Evolutionary conservation across 2,113 vertebrate genomes (phyloP).

Genomic region (Alaudala cheleensis): DNA sequence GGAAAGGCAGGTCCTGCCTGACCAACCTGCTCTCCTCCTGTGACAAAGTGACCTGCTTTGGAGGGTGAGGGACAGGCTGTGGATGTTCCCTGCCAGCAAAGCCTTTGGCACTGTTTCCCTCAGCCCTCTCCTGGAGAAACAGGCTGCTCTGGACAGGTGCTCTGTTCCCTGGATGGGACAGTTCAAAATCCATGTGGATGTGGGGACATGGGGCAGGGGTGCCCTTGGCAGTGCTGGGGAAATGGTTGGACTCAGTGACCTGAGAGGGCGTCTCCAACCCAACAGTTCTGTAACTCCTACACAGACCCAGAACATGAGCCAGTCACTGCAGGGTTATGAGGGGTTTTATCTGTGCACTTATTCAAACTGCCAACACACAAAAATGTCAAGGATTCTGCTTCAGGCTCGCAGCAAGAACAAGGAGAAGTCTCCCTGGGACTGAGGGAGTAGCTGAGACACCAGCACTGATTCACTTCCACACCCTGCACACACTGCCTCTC

Average conservation of each 20-base stretch:
- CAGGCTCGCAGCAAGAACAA: neutral
- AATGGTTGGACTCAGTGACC: neutral
- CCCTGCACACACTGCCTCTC: neutral
- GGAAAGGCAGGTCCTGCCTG: neutral
- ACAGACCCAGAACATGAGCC: accelerated
- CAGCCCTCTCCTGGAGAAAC: neutral
- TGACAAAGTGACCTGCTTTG: neutral
- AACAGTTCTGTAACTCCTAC: neutral
- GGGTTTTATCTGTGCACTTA: neutral
- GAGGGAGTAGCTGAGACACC: neutral
- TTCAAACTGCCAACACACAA: neutral
- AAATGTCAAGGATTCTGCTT: neutral
- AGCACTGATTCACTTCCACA: neutral
- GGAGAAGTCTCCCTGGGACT: neutral
- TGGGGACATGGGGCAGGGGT: neutral
- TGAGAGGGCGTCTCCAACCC: neutral
- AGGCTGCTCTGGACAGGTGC: neutral
- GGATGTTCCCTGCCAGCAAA: neutral
- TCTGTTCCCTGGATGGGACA: too few relatives aligned
- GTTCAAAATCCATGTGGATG: neutral
- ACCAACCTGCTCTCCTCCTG: neutral
- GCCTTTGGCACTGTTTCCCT: neutral
- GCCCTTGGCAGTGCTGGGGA: neutral
- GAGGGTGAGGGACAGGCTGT: neutral
- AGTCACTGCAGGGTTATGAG: neutral